Conservation (phyloP, 2,797 vertebrate genomes). For the Melanogrammus aeglefinus region DNA sequence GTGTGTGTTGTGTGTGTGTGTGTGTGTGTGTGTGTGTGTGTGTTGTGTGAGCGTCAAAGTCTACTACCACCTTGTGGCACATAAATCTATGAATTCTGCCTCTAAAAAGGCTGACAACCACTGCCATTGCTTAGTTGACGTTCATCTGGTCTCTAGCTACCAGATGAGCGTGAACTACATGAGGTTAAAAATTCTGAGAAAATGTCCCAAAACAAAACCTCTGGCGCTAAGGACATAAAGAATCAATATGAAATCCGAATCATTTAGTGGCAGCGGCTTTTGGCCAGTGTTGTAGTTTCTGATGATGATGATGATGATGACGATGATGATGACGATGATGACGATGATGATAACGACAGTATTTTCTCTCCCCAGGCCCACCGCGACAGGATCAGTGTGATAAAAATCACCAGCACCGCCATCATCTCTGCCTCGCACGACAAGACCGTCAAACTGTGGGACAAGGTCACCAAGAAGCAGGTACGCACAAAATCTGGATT, state of each 20-base stretch:
- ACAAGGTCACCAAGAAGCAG: conserved; percentile 78
- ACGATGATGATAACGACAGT: neutral
- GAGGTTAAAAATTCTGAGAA: neutral
- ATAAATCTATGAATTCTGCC: neutral
- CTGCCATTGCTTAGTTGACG: neutral
- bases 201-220: neutral
- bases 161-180: neutral
- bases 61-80: neutral
- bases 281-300: neutral
- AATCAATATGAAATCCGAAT: neutral
- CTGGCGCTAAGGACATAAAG: neutral
- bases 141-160: neutral
- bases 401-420: conserved; percentile 68
- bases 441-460: conserved; percentile 83
- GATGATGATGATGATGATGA: neutral
- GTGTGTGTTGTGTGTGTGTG: too few relatives aligned
- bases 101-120: neutral
- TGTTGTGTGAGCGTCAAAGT: too few relatives aligned
- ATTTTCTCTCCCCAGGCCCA: conserved; percentile 70
- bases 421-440: conserved; percentile 83
- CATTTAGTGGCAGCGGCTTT: neutral
- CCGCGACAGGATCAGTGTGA: conserved; percentile 71
- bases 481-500: conserved; percentile 41
- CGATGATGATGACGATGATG: neutral
- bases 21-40: too few relatives aligned